Evolutionary conservation across 1,140 invertebrate genomes (phyloP).

Genomic region (Papilio polytes): DNA sequence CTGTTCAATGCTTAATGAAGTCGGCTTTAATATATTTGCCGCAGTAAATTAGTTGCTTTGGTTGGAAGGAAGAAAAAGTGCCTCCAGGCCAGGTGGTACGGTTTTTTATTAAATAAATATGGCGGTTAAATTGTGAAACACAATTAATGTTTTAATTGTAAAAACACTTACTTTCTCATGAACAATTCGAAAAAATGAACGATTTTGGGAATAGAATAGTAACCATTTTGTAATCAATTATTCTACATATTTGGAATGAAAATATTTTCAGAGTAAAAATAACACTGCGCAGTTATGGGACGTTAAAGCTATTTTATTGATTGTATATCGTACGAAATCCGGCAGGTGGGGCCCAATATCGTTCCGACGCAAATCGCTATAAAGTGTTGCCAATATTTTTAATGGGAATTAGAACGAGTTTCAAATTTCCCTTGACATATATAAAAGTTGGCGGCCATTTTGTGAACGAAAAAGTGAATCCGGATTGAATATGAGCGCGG

Average conservation of each 20-base stretch:
- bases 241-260: neutral
- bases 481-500: constrained; percentile 15
- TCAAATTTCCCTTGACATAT: constrained; percentile 28
- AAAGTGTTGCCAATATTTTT: constrained; percentile 26
- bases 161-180: neutral
- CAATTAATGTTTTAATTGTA: neutral
- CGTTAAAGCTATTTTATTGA: constrained; percentile 22
- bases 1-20: constrained; percentile 56
- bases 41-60: constrained; percentile 40
- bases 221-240: neutral
- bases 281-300: neutral
- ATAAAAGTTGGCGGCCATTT: constrained; percentile 19
- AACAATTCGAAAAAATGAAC: neutral
- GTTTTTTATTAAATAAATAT: neutral
- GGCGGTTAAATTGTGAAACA: neutral
- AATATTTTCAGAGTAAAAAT: constrained; percentile 6
- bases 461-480: constrained; percentile 18
- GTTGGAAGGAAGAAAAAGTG: neutral
- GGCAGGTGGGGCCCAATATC: constrained; percentile 16
- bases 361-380: constrained; percentile 2
- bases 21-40: constrained; percentile 44
- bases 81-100: neutral
- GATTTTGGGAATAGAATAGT: neutral
- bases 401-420: constrained; percentile 18
- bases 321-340: constrained; percentile 18